Base-by-base conservation (phyloP, 2,113 vertebrate species). In the Stictonetta naevosa region DNA sequence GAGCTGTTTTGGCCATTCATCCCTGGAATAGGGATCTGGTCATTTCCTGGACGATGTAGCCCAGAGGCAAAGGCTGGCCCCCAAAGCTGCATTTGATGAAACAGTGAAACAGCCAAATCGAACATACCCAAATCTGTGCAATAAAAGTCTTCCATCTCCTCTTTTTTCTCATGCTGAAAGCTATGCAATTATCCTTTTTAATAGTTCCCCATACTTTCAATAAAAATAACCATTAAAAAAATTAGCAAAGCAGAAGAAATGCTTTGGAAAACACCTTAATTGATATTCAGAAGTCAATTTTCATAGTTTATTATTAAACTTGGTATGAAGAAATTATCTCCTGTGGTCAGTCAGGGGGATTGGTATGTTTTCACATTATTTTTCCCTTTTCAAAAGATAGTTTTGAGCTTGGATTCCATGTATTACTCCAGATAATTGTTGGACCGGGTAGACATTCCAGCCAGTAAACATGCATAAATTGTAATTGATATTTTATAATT, bases 201-300 rank as follows among this genome's bases (percentile, higher is more conserved):
- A 94, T 80, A 52, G 33, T n/a, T 73, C 67, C 52, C 19, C 31
- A 76, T 42, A 74, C 28, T 88, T 95, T 89, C 94, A 95, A 92
- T 96, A 97, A 97, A 88, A 96, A 84, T 94, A 95, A 93, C 34
- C 48, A 78, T 93, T 83, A 17, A 74, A 87, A 94, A 93, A 92
- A 33, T 11, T 6, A 88, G 52, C 53, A 95, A 88, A 94, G 31
- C 56, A 72, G 16, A 22, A 84, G 10, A 93, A 71, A 28, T 75
- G 8, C 81, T 93, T 94, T 96, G 60, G 67, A 95, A 96, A 94
- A 75, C 18, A 69, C 34, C 56, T 95, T 95, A 94, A 95, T 6
- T 97, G 66, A 85, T 93, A 95, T 68, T 91, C 76, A 85, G 72
- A 91, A 95, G 60, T 53, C 20, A 67, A 85, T 95, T 93, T 97